phyloP scores from a whole-genome alignment of 2,113 vertebrate genomes.

The Acanthisitta chloris region DNA sequence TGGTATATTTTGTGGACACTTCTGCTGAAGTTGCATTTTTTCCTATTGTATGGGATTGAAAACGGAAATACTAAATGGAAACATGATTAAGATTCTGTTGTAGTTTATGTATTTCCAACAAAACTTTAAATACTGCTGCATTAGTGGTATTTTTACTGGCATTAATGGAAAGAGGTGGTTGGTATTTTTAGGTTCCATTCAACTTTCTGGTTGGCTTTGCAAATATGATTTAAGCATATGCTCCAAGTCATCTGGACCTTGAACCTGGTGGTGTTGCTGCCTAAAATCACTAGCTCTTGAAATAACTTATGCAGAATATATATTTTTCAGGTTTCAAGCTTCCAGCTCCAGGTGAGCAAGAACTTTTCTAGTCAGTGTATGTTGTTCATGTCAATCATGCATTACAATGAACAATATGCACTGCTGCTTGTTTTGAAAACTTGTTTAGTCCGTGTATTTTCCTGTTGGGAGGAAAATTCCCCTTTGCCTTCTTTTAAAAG shows the following conservation, averaged over 20 bases:
- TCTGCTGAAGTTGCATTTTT: background rate
- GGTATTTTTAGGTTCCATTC: background rate
- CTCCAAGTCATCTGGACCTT: background rate
- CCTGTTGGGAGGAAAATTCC: background rate
- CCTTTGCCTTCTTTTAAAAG: background rate
- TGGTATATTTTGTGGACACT: background rate
- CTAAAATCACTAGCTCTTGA: background rate
- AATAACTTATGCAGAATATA: background rate
- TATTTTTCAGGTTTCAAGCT: background rate
- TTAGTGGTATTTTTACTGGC: background rate
- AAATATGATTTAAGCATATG: background rate
- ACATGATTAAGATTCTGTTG: background rate
- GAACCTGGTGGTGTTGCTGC: background rate
- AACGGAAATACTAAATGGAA: background rate
- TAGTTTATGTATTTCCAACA: background rate
- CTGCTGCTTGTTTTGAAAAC: background rate
- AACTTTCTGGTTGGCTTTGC: background rate
- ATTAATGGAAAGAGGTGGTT: background rate
- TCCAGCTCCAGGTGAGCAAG: background rate
- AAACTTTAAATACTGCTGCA: background rate
- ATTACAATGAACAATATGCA: background rate
- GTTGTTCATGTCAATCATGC: background rate
- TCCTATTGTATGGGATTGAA: background rate
- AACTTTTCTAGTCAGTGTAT: background rate
- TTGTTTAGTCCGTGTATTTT: background rate